Conservation (phyloP, 1,140 invertebrate species). For the Psilanteris sp. region DNA sequence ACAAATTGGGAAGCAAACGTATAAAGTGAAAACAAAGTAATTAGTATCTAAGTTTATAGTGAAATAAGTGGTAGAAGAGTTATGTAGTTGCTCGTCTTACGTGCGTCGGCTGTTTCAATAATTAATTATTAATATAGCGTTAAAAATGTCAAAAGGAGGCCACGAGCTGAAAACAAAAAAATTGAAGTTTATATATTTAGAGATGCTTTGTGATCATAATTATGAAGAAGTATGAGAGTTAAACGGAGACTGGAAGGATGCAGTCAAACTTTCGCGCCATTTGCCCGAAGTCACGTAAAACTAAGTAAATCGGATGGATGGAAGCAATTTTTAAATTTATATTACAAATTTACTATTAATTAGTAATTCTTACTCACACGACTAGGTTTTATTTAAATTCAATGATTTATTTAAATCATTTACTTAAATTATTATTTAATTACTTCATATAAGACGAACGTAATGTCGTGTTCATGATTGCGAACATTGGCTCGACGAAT, state of each 20-base stretch:
- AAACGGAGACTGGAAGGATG: constrained; percentile 54
- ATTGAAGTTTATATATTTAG: constrained; percentile 70
- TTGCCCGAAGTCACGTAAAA: constrained; percentile 58
- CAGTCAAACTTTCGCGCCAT: constrained; percentile 71
- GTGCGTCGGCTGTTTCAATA: constrained; percentile 77
- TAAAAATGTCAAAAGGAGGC: constrained; percentile 57
- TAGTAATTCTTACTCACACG: background rate
- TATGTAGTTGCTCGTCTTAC: constrained; percentile 76
- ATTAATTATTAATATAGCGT: constrained; percentile 68
- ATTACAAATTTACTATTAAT: too few relatives aligned
- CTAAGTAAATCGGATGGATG: background rate
- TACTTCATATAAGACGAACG: too few relatives aligned
- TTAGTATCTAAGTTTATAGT: constrained; percentile 76
- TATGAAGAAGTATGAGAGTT: constrained; percentile 37
- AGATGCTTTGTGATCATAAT: constrained; percentile 55
- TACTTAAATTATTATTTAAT: too few relatives aligned
- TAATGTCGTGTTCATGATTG: too few relatives aligned
- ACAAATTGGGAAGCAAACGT: constrained; percentile 35
- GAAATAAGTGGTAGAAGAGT: constrained; percentile 73
- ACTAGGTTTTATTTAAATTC: too few relatives aligned
- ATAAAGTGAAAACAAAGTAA: constrained; percentile 69
- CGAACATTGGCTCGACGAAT: too few relatives aligned
- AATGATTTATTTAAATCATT: too few relatives aligned
- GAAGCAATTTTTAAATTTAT: too few relatives aligned
- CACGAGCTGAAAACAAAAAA: constrained; percentile 48